Evolutionary conservation across 2,113 vertebrate genomes (phyloP).

Genomic region (Scatophagus argus): DNA sequence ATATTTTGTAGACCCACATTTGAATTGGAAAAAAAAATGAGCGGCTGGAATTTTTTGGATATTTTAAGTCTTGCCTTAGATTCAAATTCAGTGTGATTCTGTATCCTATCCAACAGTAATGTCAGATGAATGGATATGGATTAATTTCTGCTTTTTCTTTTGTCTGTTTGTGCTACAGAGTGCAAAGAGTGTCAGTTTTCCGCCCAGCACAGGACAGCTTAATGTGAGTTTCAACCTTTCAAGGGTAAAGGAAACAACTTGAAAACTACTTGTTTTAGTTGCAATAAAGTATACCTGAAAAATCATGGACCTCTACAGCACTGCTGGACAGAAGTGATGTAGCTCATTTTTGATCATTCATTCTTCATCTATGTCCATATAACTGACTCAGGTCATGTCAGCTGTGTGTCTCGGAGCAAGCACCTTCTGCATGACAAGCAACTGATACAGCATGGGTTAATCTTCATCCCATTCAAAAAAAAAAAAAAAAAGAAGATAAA

Average conservation of each 20-base stretch:
- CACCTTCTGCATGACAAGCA: slow-evolving; percentile 13
- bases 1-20: slow-evolving; percentile 7
- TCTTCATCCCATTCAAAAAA: slow-evolving; percentile 11
- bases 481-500: slow-evolving; percentile 16
- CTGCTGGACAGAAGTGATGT: not conserved
- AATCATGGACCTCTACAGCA: not conserved
- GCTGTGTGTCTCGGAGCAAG: not conserved
- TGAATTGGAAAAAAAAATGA: not conserved
- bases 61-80: slow-evolving; percentile 10
- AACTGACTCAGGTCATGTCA: not conserved
- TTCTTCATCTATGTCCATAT: slow-evolving; percentile 5
- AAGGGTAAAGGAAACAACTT: not conserved
- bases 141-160: not conserved
- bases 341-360: not conserved
- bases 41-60: slow-evolving; percentile 73
- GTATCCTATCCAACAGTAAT: not conserved
- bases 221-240: not conserved
- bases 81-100: not conserved
- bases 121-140: slow-evolving; percentile 18
- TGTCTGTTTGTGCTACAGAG: not conserved
- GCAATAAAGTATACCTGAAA: not conserved
- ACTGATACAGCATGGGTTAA: not conserved
- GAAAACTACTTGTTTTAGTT: not conserved
- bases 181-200: not conserved
- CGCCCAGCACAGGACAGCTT: not conserved